phyloP scores from a whole-genome alignment of 2,888 invertebrate genomes.

The Andrena praecox region DNA sequence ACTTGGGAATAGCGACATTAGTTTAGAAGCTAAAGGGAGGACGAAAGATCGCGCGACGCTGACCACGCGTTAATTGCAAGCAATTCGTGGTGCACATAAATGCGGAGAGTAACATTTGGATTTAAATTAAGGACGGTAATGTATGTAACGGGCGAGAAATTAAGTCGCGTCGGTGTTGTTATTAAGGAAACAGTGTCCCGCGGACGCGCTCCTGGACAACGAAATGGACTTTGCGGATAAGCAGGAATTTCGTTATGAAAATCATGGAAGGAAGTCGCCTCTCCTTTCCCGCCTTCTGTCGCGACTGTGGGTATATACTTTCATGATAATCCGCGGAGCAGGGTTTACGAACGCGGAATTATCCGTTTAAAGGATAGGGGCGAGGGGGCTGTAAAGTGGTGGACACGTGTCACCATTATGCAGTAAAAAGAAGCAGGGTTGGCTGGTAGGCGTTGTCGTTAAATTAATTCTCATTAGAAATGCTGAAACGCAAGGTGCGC shows the following conservation, averaged over 20 bases:
- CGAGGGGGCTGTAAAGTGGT: background rate
- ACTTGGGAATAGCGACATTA: background rate
- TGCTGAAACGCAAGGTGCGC: background rate
- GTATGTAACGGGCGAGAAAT: conserved; percentile 19
- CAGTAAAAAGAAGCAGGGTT: background rate
- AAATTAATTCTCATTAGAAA: conserved; percentile 33
- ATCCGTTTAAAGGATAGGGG: conserved; percentile 19
- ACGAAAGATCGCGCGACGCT: background rate
- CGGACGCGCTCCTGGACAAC: conserved; percentile 16
- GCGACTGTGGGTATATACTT: background rate
- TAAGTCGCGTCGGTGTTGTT: conserved; percentile 20
- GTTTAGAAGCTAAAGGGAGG: background rate
- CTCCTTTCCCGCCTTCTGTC: background rate
- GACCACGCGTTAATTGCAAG: background rate
- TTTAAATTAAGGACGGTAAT: conserved; percentile 8
- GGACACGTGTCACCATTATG: conserved; percentile 13
- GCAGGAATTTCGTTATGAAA: conserved; percentile 29
- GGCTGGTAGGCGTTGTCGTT: conserved; percentile 1
- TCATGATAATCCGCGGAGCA: conserved; percentile 13
- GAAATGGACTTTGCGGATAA: conserved; percentile 3
- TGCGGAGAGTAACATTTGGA: conserved; percentile 1
- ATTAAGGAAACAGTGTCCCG: conserved; percentile 9
- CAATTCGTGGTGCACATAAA: background rate
- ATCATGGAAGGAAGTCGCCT: conserved; percentile 3
- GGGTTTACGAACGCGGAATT: conserved; percentile 31